phyloP scores from a whole-genome alignment of 2,113 vertebrate genomes.

The Tragelaphus scriptus region DNA sequence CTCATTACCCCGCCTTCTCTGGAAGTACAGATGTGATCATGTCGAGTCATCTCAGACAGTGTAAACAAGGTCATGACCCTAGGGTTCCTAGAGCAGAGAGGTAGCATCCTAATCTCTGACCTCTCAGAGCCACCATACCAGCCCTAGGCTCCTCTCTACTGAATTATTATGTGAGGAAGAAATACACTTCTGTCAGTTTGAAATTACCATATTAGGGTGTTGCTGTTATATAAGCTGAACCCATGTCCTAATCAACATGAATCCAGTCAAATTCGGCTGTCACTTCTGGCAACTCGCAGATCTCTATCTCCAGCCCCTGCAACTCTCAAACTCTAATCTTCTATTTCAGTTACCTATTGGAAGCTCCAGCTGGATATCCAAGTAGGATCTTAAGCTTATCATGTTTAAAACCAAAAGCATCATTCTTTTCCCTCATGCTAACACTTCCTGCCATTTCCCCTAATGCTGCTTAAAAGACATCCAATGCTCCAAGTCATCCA shows the following conservation, averaged over 20 bases:
- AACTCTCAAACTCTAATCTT: background rate
- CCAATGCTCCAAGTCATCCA: background rate
- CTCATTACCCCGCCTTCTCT: background rate
- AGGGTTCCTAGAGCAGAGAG: background rate
- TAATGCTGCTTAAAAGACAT: background rate
- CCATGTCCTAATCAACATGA: background rate
- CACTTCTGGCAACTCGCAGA: background rate
- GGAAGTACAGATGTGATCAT: background rate
- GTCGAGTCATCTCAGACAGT: background rate
- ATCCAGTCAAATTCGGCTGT: background rate
- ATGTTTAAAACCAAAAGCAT: conserved; percentile 7
- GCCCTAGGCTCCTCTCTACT: background rate
- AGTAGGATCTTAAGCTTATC: background rate
- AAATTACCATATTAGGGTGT: background rate
- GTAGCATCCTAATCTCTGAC: background rate
- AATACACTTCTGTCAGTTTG: background rate
- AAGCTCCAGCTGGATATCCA: background rate
- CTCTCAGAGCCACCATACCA: background rate
- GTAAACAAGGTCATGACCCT: background rate
- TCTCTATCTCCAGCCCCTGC: background rate
- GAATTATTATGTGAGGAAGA: background rate
- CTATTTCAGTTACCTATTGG: background rate
- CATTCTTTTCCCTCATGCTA: background rate
- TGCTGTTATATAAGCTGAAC: background rate
- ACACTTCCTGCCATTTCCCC: background rate